Evolutionary conservation across 2,888 invertebrate genomes (phyloP).

Genomic region (Platycheirus albimanus): DNA sequence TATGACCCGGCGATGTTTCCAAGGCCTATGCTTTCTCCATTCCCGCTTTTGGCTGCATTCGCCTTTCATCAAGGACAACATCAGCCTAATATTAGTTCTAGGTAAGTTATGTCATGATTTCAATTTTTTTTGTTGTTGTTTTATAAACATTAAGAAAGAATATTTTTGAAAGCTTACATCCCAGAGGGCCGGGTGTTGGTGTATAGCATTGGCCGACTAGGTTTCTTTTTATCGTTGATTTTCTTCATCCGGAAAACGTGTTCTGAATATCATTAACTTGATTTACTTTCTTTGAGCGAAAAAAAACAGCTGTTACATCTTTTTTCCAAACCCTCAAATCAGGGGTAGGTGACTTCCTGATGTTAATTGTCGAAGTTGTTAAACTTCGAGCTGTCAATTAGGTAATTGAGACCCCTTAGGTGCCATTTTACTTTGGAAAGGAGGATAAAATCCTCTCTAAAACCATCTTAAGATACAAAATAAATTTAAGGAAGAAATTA

Average conservation of each 20-base stretch:
- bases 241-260: neutral
- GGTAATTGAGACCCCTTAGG: no score
- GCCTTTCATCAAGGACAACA: constrained; percentile 83
- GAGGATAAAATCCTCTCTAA: no score
- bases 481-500: no score
- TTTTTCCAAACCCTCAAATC: neutral
- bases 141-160: no score
- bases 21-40: constrained; percentile 81
- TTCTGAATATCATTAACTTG: neutral
- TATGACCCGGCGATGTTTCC: constrained; percentile 82
- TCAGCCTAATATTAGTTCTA: constrained; percentile 79
- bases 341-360: neutral
- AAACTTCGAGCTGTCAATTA: neutral
- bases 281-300: neutral
- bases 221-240: neutral
- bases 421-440: no score
- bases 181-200: no score
- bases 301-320: neutral
- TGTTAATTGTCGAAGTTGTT: neutral
- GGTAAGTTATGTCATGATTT: constrained; percentile 76
- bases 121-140: neutral
- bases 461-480: no score
- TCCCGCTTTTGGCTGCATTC: constrained; percentile 82
- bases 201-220: no score
- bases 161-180: no score